phyloP scores from a whole-genome alignment of 2,888 invertebrate genomes.

The Phania funesta region DNA sequence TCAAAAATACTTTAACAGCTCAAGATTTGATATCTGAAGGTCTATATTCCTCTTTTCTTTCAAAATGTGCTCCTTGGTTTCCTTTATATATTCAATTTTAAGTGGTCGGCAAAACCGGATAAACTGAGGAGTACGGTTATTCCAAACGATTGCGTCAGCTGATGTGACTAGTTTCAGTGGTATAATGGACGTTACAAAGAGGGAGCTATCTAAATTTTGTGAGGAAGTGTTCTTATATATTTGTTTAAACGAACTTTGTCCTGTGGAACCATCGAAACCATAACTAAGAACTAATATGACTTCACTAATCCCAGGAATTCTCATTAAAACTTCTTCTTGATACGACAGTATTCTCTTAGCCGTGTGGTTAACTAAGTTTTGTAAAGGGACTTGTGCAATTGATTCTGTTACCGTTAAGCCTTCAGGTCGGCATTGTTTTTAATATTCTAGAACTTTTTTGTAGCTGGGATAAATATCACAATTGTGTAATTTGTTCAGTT shows the following conservation, averaged over 20 bases:
- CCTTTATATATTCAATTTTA: constrained; percentile 23
- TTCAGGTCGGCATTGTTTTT: constrained; percentile 1
- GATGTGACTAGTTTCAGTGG: constrained; percentile 24
- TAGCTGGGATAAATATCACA: no score
- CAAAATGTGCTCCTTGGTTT: background rate
- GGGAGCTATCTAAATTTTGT: no score
- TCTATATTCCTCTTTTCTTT: background rate
- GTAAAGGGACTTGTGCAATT: background rate
- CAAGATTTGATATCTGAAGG: constrained; percentile 6
- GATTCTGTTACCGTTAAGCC: constrained; percentile 3
- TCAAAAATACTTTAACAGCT: constrained; percentile 7
- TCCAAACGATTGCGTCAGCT: constrained; percentile 11
- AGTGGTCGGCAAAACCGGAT: no score
- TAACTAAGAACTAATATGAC: constrained; percentile 25
- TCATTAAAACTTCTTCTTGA: background rate
- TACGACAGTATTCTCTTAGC: constrained; percentile 4
- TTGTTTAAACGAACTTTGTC: no score
- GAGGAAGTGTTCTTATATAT: no score
- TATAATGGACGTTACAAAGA: no score
- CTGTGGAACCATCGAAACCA: no score
- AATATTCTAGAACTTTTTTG: no score
- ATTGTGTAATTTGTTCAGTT: no score
- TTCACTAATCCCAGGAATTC: background rate
- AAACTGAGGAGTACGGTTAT: constrained; percentile 18
- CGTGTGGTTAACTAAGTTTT: background rate